Conservation (phyloP, 1,140 invertebrate genomes). For the Halictus rubicundus region DNA sequence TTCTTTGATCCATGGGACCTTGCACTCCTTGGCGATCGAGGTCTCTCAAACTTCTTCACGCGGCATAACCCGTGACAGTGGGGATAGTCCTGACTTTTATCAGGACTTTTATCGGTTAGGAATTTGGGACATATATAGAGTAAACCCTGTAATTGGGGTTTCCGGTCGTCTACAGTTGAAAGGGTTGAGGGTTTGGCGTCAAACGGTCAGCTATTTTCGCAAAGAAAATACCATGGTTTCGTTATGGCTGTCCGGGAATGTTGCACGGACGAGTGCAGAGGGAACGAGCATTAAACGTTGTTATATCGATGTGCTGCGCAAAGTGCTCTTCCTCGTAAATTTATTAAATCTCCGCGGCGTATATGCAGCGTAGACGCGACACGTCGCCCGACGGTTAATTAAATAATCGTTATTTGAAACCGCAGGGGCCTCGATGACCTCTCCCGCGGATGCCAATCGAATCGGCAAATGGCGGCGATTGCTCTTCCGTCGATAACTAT, state of each 20-base stretch:
- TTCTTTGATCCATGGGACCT: too few species aligned
- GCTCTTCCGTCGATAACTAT: slow-evolving; percentile 26
- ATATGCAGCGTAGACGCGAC: slow-evolving; percentile 27
- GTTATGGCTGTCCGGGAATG: background rate
- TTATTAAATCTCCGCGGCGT: slow-evolving; percentile 40
- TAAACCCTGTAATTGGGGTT: too few species aligned
- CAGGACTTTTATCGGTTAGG: too few species aligned
- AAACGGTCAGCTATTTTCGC: background rate
- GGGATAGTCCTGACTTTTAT: too few species aligned
- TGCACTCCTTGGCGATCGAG: too few species aligned
- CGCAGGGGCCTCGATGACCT: slow-evolving; percentile 57
- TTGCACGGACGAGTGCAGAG: background rate
- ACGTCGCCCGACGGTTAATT: slow-evolving; percentile 59
- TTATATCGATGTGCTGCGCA: background rate
- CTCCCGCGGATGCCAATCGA: slow-evolving; percentile 46
- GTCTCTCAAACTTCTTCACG: too few species aligned
- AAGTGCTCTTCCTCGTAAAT: slow-evolving; percentile 35
- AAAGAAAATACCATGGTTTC: background rate
- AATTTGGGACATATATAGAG: too few species aligned
- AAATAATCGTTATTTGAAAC: slow-evolving; percentile 64
- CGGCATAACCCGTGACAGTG: too few species aligned
- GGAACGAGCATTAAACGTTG: background rate
- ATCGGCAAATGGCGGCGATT: slow-evolving; percentile 51
- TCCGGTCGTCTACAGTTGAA: too few species aligned
- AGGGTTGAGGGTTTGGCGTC: too few species aligned